A percentile compares a stretch with the other conserved stretches of the same genome.
phyloP scores from a whole-genome alignment of 2,797 vertebrate species.

The Arnoldichthys spilopterus region DNA sequence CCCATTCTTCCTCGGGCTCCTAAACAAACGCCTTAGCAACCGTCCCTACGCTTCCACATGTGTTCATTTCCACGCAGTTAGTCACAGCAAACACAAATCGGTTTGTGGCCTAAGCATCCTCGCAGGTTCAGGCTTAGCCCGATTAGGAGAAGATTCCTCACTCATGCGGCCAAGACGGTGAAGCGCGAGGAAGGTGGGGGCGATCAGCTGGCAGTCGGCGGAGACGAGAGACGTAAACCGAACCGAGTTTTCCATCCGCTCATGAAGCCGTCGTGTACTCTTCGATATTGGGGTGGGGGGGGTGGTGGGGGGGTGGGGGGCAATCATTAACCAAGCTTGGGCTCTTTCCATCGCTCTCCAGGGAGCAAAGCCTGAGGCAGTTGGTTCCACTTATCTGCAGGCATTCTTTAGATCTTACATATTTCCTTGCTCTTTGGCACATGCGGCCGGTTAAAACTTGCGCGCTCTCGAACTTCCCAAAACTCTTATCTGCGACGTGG shows the following conservation, averaged over 20 bases:
- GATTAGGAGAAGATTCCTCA: slow-evolving; percentile 40
- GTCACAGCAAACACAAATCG: slow-evolving; percentile 13
- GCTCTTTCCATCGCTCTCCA: slow-evolving; percentile 37
- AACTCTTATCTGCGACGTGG: slow-evolving; percentile 16
- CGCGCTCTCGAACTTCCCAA: slow-evolving; percentile 27
- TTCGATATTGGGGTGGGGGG: too few species aligned
- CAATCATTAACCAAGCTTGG: slow-evolving; percentile 51
- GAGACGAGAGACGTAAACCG: slow-evolving; percentile 52
- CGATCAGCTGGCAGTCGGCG: slow-evolving; percentile 24
- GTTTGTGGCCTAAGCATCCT: background rate
- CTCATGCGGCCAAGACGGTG: slow-evolving; percentile 18
- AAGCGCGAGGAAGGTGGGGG: slow-evolving; percentile 26
- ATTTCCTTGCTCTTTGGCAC: slow-evolving; percentile 35
- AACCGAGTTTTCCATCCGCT: slow-evolving; percentile 59
- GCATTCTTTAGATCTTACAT: slow-evolving; percentile 56
- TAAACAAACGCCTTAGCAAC: slow-evolving; percentile 21
- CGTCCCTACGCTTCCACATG: slow-evolving; percentile 35
- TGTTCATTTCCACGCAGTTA: slow-evolving; percentile 68
- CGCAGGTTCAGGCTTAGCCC: slow-evolving; percentile 31
- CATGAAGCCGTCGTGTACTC: slow-evolving; percentile 42
- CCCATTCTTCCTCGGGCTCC: background rate
- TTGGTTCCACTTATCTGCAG: slow-evolving; percentile 55
- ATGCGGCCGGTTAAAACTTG: slow-evolving; percentile 14
- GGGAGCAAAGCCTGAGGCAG: slow-evolving; percentile 47
- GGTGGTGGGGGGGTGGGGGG: too few species aligned